Conservation (phyloP, 2,888 invertebrate genomes). For the Tiliacea aurago region DNA sequence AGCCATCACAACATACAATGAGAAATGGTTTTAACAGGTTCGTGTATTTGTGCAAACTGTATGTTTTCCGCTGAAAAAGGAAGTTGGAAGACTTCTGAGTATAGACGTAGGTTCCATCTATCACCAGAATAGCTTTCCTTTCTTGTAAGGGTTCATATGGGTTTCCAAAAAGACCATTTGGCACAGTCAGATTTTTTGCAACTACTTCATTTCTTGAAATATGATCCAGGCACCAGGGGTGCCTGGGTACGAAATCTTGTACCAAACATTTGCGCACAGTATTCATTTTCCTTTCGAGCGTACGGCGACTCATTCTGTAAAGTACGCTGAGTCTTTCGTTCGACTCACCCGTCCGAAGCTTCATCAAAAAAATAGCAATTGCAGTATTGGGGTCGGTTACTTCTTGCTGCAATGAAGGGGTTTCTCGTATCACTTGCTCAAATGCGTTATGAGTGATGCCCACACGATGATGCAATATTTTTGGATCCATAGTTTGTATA, state of each 20-base stretch:
- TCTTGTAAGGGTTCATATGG: slow-evolving; percentile 12
- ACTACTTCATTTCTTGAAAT: too few relatives aligned
- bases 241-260: too few relatives aligned
- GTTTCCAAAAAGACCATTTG: slow-evolving; percentile 13
- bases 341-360: slow-evolving; percentile 23
- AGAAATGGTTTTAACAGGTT: slow-evolving; percentile 20
- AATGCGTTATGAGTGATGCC: slow-evolving; percentile 20
- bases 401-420: slow-evolving; percentile 23
- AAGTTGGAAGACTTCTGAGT: slow-evolving; percentile 19
- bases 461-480: slow-evolving; percentile 20
- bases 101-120: slow-evolving; percentile 35
- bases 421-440: slow-evolving; percentile 15
- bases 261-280: neutral
- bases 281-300: slow-evolving; percentile 11
- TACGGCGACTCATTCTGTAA: slow-evolving; percentile 13
- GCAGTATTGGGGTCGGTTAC: slow-evolving; percentile 16
- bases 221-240: too few relatives aligned
- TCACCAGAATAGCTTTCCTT: slow-evolving; percentile 21
- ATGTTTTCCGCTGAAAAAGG: slow-evolving; percentile 13
- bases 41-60: slow-evolving; percentile 10
- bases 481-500: slow-evolving; percentile 24
- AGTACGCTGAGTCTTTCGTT: slow-evolving; percentile 15
- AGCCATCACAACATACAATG: slow-evolving; percentile 11
- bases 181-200: neutral
- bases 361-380: slow-evolving; percentile 27